A percentile compares a stretch with the other conserved stretches of the same genome.
phyloP scores from a whole-genome alignment of 1,140 invertebrate genomes.

The Panagrolaimus sp. region DNA sequence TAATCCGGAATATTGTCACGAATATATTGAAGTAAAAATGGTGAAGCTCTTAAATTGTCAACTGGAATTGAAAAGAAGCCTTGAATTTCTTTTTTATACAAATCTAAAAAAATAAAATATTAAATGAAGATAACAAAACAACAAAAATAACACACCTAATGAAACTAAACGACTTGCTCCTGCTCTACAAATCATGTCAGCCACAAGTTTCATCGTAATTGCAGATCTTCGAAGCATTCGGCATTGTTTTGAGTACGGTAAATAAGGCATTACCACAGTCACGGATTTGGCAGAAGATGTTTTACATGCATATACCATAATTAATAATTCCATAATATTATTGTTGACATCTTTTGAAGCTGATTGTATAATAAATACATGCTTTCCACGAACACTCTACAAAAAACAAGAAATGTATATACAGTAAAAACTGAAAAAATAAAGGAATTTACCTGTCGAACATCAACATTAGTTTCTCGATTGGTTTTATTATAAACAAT shows the following conservation, averaged over 20 bases:
- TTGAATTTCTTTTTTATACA: constrained; percentile 98
- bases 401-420: not conserved
- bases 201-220: constrained; percentile 89
- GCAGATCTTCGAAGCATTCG: constrained; percentile 96
- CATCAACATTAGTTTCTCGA: constrained; percentile 46
- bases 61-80: constrained; percentile 98
- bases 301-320: constrained; percentile 98
- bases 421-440: too few relatives aligned
- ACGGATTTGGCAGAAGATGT: constrained; percentile 93
- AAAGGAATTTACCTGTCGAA: constrained; percentile 33
- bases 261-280: constrained; percentile 93
- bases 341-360: constrained; percentile 56
- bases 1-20: constrained; percentile 85
- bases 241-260: constrained; percentile 97
- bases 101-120: constrained; percentile 70
- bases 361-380: constrained; percentile 56
- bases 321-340: constrained; percentile 95
- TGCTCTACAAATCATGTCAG: constrained; percentile 90
- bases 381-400: constrained; percentile 54
- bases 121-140: too few relatives aligned
- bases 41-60: constrained; percentile 93
- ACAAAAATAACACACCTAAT: too few relatives aligned
- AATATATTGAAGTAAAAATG: constrained; percentile 94
- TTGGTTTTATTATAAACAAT: constrained; percentile 58
- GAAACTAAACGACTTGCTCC: constrained; percentile 64